Conservation (phyloP, 2,113 vertebrate species). For the Ammodytes dubius region DNA sequence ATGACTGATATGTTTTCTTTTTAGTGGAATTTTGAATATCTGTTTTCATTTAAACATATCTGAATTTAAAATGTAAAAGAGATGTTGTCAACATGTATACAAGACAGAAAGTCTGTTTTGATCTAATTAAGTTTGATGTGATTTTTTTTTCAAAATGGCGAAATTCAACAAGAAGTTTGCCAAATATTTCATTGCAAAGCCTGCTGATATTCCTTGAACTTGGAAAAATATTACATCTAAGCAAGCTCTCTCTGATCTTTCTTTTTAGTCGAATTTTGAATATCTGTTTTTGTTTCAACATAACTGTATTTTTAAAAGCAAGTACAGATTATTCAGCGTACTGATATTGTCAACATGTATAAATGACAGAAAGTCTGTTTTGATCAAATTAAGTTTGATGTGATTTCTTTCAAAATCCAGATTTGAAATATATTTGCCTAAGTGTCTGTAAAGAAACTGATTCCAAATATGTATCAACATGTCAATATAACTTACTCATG, state of each 20-base stretch:
- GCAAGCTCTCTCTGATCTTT: slow-evolving; percentile 44
- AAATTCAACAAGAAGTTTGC: slow-evolving; percentile 70
- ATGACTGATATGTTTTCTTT: background rate
- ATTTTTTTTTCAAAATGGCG: slow-evolving; percentile 18
- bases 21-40: too few species aligned
- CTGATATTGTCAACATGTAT: background rate
- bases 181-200: background rate
- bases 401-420: background rate
- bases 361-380: background rate
- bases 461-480: background rate
- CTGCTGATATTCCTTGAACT: slow-evolving; percentile 66
- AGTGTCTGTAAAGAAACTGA: background rate
- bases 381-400: background rate
- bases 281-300: background rate
- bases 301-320: too few species aligned
- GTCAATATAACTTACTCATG: background rate
- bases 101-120: background rate
- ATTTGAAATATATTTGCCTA: background rate
- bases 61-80: too few species aligned
- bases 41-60: too few species aligned
- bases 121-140: background rate
- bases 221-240: slow-evolving; percentile 54
- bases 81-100: background rate
- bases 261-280: background rate
- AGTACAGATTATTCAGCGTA: too few species aligned